Percentiles rank a stretch among this genome's conserved stretches.
phyloP scores from a whole-genome alignment of 2,888 invertebrate species.

The Trichogramma evanescens region DNA sequence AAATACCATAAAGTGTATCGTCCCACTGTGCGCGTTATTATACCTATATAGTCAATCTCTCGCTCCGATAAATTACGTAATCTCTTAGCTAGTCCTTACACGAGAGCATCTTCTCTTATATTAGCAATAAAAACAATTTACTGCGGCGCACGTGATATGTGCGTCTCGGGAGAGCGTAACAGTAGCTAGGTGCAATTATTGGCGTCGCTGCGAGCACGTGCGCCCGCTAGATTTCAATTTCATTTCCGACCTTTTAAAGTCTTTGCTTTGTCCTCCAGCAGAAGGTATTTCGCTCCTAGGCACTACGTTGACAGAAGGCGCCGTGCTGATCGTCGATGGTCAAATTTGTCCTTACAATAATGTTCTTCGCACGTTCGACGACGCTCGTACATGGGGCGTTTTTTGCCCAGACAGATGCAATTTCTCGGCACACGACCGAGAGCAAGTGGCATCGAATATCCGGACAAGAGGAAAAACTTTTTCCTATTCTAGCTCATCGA shows the following conservation, averaged over 20 bases:
- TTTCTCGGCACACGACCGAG: too few species aligned
- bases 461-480: too few species aligned
- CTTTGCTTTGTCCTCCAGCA: not conserved
- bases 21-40: too few species aligned
- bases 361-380: not conserved
- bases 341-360: slow-evolving; percentile 14
- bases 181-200: too few species aligned
- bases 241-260: too few species aligned
- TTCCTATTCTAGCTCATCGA: too few species aligned
- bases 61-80: slow-evolving; percentile 10
- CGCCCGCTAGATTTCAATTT: not conserved
- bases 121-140: too few species aligned
- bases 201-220: not conserved
- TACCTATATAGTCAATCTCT: not conserved
- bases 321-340: not conserved
- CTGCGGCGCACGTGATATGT: too few species aligned
- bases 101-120: not conserved
- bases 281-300: not conserved
- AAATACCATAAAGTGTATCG: not conserved
- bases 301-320: not conserved
- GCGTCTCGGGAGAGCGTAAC: too few species aligned
- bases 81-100: not conserved
- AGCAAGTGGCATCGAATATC: too few species aligned
- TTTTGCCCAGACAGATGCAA: too few species aligned
- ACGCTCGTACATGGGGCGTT: too few species aligned